phyloP scores from a whole-genome alignment of 2,888 invertebrate genomes.

The Ctena decussata region DNA sequence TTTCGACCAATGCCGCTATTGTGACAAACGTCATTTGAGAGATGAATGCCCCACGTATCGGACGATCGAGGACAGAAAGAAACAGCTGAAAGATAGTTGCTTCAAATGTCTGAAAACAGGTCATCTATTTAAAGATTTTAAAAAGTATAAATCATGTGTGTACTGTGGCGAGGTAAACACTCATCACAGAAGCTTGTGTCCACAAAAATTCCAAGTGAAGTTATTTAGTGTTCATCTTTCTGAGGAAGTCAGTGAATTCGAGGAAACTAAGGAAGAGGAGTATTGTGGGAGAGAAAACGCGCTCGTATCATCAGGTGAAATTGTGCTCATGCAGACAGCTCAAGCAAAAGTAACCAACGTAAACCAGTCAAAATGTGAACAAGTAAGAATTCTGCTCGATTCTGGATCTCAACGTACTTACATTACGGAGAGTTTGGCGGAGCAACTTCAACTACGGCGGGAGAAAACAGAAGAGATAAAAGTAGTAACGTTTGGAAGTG shows the following conservation, averaged over 20 bases:
- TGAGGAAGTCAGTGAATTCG: background rate
- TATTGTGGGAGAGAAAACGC: constrained; percentile 1
- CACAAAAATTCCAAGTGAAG: background rate
- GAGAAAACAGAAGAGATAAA: background rate
- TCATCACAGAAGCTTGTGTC: background rate
- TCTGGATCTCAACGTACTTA: background rate
- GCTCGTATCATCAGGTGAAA: constrained; percentile 35
- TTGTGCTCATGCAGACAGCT: constrained; percentile 29
- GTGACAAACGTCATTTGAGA: background rate
- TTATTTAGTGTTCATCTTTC: background rate
- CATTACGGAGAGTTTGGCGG: background rate
- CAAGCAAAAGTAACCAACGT: constrained; percentile 17
- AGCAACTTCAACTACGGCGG: background rate
- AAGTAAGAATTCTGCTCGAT: constrained; percentile 3
- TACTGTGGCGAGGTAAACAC: background rate
- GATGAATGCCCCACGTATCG: background rate
- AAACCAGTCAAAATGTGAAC: background rate
- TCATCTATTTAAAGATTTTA: background rate
- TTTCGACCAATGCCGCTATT: background rate
- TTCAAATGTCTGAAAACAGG: background rate
- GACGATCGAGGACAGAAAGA: background rate
- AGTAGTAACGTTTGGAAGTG: background rate
- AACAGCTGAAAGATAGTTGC: background rate
- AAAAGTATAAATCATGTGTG: background rate
- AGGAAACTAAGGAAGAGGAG: background rate